Base-by-base conservation (phyloP, 2,113 vertebrate species). In the Manacus vitellinus region DNA sequence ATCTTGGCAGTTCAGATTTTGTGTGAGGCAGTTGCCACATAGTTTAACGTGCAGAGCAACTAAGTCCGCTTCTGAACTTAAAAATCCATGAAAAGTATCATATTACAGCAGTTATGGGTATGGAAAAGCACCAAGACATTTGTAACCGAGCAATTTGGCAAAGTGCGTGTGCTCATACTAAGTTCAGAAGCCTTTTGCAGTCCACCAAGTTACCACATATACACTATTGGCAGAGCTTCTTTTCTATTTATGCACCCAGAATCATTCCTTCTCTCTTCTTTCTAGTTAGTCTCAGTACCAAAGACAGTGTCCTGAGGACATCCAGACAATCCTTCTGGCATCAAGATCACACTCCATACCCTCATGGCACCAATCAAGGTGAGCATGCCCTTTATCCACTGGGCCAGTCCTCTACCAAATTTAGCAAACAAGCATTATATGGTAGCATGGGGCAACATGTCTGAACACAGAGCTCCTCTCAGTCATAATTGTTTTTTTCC, bases 371-470 rank as follows among this genome's bases (percentile, higher is more conserved):
- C 19, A 28, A 55, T 43, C 30, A 62, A 27, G 43, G 52, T 23
- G 9, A 66, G 12, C 25, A 19, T 30, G 28, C 15, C 70, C 61
- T 70, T 77, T 35, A 84, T 25, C 30, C 18, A 22, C 27, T 31
- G 41, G 44, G 41, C 15, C 46, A 83, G 31, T 41, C 14, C n/a
- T 49, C 41, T 47, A 37, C 63, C 87, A 70, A 75, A 74, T 30
- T 47, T 21, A 18, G 14, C 33, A 70, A 82, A 56, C 47, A 62
- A 71, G 20, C 43, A 70, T 10, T 61, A 8, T 3, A 24, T 39
- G 55, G 74, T 2, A 58, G 46, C 28, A 28, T 1, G 7, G 41
- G n/a, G 35, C 1, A 1, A 47, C 12, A 43, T 3, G 1, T 54
- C 20, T 30, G 51, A 84, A 43, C 5, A 1, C 61, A 61, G 12